Evolutionary conservation across 2,113 vertebrate genomes (phyloP), one percentile per base, ranked within the genome.

Genomic region (Thymallus thymallus): DNA sequence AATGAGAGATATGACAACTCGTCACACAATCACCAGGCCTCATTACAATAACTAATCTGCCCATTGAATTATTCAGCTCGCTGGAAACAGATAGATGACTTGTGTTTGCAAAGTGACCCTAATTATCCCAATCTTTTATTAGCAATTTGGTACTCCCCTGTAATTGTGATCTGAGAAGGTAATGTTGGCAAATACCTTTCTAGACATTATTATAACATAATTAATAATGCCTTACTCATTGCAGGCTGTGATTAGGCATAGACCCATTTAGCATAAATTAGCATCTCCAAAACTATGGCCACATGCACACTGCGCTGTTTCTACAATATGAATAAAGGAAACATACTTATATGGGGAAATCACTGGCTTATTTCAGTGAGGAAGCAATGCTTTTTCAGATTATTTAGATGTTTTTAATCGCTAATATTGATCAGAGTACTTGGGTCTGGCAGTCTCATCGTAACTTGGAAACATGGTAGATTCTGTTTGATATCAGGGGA

Each of bases 61-160:
- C 90, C 61, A 76, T 82, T 93, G 91, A 94, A 94, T 95, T 94
- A 94, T 95, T 95, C 91, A 94, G 91, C 89, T 91, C 84, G 91
- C 92, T 93, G 91, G 91, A 91, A 91, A 0, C 66, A 91, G 91
- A 89, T 90, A 91, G 82, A 41, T 41, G 35, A 41, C 35, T 41
- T 41, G 35, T 41, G 35, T 41, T 41, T 41, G 35, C 35, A 41
- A 41, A 41, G 35, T 94, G 91, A 88, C 86, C 92, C 91, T 93
- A 91, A 94, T 95, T 93, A 94, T 87, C 89, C 87, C 88, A 88
- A 90, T 91, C 87, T 86, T 92, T 83, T 91, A 92, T 92, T 91
- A 88, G 85, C 82, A 90, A 79, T 76, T 72, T 76, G 75, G n/a
- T 81, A 70, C 65, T 84, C 84, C 35, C 80, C 80, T 75, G 63